Conservation (phyloP, 2,797 vertebrate genomes). For the Meriones psammophilus region DNA sequence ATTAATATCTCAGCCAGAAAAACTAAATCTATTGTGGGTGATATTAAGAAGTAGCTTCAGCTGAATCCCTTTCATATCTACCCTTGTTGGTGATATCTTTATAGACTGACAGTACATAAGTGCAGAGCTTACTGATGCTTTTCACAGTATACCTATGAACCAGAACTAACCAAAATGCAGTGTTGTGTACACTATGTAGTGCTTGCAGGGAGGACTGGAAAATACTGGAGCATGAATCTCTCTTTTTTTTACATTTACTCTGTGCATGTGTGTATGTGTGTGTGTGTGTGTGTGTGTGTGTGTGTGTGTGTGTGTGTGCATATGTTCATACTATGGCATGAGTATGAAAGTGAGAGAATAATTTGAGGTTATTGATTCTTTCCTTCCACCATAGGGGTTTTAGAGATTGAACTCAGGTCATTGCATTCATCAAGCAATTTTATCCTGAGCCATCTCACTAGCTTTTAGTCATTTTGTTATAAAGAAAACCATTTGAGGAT, state of each 20-base stretch:
- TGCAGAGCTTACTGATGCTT: constrained; percentile 4
- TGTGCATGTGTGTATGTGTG: background rate
- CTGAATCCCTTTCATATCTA: constrained; percentile 11
- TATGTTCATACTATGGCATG: background rate
- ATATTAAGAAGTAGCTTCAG: constrained; percentile 18
- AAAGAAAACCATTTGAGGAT: constrained; percentile 36
- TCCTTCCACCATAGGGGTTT: background rate
- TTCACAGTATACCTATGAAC: background rate
- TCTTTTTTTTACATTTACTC: background rate
- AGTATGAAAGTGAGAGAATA: background rate
- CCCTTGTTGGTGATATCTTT: constrained; percentile 23
- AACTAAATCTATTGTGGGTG: background rate
- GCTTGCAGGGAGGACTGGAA: constrained; percentile 21
- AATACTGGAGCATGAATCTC: constrained; percentile 7
- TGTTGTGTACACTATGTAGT: constrained; percentile 25
- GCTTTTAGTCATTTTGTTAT: constrained; percentile 49
- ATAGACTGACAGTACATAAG: background rate
- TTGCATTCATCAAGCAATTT: background rate
- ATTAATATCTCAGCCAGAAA: constrained; percentile 35
- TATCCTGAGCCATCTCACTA: background rate
- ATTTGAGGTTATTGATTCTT: background rate
- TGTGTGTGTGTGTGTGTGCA: background rate
- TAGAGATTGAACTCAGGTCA: background rate
- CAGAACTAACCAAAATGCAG: constrained; percentile 36
- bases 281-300: background rate